Conservation (phyloP, 2,888 invertebrate genomes). For the Calameuta pallipes region DNA sequence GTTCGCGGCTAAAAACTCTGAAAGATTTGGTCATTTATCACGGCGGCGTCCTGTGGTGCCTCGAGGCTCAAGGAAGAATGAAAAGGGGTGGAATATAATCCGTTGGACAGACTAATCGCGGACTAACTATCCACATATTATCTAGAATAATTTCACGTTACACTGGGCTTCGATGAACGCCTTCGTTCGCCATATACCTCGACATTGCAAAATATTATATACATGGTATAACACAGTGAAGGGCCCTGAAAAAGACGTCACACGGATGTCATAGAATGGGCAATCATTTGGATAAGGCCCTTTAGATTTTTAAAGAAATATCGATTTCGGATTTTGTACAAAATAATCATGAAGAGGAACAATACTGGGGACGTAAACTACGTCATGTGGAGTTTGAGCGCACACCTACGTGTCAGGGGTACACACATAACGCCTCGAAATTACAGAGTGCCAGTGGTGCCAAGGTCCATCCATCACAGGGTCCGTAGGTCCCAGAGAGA, state of each 20-base stretch:
- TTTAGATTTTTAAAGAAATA: too few species aligned
- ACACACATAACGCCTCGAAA: constrained; percentile 63
- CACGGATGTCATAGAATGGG: too few species aligned
- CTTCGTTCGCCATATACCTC: too few species aligned
- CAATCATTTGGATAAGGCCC: too few species aligned
- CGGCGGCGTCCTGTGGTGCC: constrained; percentile 50
- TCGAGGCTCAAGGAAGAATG: constrained; percentile 49
- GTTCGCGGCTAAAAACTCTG: constrained; percentile 47
- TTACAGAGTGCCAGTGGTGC: constrained; percentile 60
- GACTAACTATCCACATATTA: constrained; percentile 57
- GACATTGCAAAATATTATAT: too few species aligned
- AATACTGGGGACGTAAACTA: constrained; percentile 27
- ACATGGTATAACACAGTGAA: too few species aligned
- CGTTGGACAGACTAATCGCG: constrained; percentile 62
- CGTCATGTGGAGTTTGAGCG: constrained; percentile 39
- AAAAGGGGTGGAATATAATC: constrained; percentile 59
- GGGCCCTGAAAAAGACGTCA: too few species aligned
- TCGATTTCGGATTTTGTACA: too few species aligned
- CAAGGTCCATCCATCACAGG: constrained; percentile 60
- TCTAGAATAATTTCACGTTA: constrained; percentile 55
- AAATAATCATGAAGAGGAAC: too few species aligned
- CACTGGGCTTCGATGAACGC: constrained; percentile 1
- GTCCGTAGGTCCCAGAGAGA: constrained; percentile 43
- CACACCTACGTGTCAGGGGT: constrained; percentile 51
- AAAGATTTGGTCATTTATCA: constrained; percentile 64